Percentiles rank a stretch among this genome's conserved stretches.
Conservation (phyloP, 2,113 vertebrate genomes). For the Gallinago paraguaiae region DNA sequence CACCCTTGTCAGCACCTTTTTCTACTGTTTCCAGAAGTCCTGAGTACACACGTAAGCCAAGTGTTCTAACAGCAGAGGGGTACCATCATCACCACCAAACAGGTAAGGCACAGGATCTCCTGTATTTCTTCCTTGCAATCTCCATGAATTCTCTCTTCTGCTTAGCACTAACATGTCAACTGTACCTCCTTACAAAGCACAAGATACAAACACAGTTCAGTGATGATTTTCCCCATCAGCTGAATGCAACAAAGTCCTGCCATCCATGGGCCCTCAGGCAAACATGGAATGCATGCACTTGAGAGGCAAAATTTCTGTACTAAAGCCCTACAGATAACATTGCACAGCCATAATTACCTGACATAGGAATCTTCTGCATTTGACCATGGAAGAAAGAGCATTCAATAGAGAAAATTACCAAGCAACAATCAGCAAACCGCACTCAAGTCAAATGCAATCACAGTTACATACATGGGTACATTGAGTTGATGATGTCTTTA, state of each 20-base stretch:
- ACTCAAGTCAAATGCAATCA: neutral
- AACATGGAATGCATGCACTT: neutral
- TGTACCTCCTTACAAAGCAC: neutral
- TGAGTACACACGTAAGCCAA: neutral
- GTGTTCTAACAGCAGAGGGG: accelerated
- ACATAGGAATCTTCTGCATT: neutral
- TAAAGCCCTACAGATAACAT: neutral
- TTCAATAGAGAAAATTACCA: neutral
- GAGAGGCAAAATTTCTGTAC: neutral
- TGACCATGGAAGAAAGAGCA: neutral
- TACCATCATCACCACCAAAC: neutral
- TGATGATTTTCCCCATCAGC: neutral
- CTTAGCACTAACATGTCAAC: neutral
- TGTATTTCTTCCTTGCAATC: accelerated
- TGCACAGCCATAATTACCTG: neutral
- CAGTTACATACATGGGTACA: neutral
- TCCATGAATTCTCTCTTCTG: neutral
- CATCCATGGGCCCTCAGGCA: neutral
- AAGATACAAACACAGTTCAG: neutral
- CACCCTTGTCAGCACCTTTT: neutral
- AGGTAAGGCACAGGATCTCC: neutral
- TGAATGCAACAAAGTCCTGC: neutral
- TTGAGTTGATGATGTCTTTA: neutral
- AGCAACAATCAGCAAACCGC: neutral
- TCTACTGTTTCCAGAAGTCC: neutral